phyloP scores from a whole-genome alignment of 2,888 invertebrate species.

The Erebia aethiops region DNA sequence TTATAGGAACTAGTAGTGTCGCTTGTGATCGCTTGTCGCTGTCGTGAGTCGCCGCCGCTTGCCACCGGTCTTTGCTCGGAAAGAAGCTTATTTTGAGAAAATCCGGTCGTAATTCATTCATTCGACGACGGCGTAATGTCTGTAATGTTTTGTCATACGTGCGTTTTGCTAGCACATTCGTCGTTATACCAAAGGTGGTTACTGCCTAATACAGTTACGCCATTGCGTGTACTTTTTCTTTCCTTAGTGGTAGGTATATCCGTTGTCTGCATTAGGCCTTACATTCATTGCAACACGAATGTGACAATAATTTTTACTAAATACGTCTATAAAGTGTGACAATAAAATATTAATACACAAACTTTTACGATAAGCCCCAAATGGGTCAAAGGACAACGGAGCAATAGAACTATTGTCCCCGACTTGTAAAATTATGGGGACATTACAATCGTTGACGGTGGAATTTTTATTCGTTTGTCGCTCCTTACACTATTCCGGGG shows the following conservation, averaged over 20 bases:
- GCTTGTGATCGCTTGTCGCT: too few species aligned
- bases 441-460: slow-evolving; percentile 41
- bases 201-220: too few species aligned
- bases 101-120: too few species aligned
- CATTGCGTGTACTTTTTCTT: too few species aligned
- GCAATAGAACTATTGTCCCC: slow-evolving; percentile 30
- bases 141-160: too few species aligned
- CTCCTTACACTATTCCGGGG: slow-evolving; percentile 18
- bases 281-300: slow-evolving; percentile 32
- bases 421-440: slow-evolving; percentile 42
- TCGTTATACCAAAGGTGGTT: too few species aligned
- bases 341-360: slow-evolving; percentile 47
- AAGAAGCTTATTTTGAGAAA: too few species aligned
- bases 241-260: background rate
- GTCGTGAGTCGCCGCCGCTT: too few species aligned
- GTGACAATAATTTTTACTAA: slow-evolving; percentile 45
- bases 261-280: background rate
- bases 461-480: slow-evolving; percentile 39
- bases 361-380: slow-evolving; percentile 43
- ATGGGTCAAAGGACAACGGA: slow-evolving; percentile 43
- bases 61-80: too few species aligned
- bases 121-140: too few species aligned
- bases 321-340: slow-evolving; percentile 43
- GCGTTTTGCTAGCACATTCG: too few species aligned
- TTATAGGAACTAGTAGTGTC: too few species aligned